Base-by-base conservation (phyloP, 1,140 invertebrate species). In the Drosophila takahashii region DNA sequence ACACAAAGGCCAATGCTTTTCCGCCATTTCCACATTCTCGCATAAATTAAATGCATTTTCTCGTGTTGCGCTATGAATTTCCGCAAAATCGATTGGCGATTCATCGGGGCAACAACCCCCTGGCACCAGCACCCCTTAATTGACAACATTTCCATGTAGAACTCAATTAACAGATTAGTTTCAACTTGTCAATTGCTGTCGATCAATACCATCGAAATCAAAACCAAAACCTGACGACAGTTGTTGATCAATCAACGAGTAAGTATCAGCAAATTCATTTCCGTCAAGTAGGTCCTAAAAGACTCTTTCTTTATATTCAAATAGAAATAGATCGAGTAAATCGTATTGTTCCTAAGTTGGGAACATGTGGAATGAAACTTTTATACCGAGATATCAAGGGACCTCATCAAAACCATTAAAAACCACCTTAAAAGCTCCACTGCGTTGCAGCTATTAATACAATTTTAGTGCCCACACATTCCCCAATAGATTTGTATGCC, bases 11-110 rank as follows among this genome's bases (percentile, higher is more conserved):
- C 45, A 67, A 54, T 47, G 51, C 50, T 57, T 56, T 70, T 70
- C 41, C 64, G 64, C 64, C 65, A 57, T 70, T 57, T 70, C 66
- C 64, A 70, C 64, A 70, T 70, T 70, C 66, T 57, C 42, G 67
- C 64, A 70, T 70, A 70, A 39, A 71, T 71, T 57, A 70, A 71
- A 27, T 67, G 58, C 45, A 51, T n/a, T 64, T 67, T 51, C 56
- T 36, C 29, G 54, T 65, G 45, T 37, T 26, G 10, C 45, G n/a
- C 29, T 18, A 41, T 26, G 65, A 56, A 48, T 70, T 70, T 71
- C 65, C 67, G 67, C 42, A 29, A 70, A 70, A 70, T 18, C 42
- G n/a, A 70, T 18, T 50, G n/a, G n/a, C 4, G 26, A 32, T 16
- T 8, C n/a, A 41, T 32, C 26, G 41, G 62, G 36, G 26, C 62